phyloP scores from a whole-genome alignment of 2,888 invertebrate genomes.

The Linnaemya vulpina region DNA sequence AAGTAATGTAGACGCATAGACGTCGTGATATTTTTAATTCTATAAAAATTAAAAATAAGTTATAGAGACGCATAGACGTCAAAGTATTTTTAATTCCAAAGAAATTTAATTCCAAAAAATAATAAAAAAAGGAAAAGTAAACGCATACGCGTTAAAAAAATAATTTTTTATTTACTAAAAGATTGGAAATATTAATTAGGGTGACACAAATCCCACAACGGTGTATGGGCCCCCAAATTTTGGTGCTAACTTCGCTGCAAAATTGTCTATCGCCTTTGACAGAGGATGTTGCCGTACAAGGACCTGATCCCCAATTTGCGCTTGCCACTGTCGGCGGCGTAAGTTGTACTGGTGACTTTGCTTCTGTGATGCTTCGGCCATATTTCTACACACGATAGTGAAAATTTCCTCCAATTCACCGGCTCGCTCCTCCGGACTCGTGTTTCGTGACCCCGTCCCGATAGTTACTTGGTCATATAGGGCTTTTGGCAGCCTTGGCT shows the following conservation, averaged over 20 bases:
- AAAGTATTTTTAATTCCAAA: too few relatives aligned
- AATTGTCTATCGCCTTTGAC: conserved; percentile 19
- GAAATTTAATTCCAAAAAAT: too few relatives aligned
- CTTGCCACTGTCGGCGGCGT: neutral
- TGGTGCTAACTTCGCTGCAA: conserved; percentile 29
- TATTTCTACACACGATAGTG: neutral
- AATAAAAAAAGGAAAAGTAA: too few relatives aligned
- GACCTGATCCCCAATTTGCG: conserved; percentile 9
- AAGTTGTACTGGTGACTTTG: conserved; percentile 19
- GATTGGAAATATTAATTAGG: too few relatives aligned
- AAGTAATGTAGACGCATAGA: too few relatives aligned
- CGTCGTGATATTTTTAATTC: too few relatives aligned
- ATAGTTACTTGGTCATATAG: conserved; percentile 8
- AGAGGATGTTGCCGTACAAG: conserved; percentile 27
- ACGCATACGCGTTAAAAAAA: neutral
- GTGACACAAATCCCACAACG: neutral
- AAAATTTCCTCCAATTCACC: neutral
- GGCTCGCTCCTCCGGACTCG: neutral
- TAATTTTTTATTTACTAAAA: too few relatives aligned
- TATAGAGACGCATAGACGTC: too few relatives aligned
- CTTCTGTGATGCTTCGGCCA: too few relatives aligned
- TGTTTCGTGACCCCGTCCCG: neutral
- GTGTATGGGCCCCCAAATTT: neutral
- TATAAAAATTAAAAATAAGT: too few relatives aligned
- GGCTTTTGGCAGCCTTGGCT: conserved; percentile 20